Conservation (phyloP, 1,140 invertebrate species). For the Doryteuthis pealeii region DNA sequence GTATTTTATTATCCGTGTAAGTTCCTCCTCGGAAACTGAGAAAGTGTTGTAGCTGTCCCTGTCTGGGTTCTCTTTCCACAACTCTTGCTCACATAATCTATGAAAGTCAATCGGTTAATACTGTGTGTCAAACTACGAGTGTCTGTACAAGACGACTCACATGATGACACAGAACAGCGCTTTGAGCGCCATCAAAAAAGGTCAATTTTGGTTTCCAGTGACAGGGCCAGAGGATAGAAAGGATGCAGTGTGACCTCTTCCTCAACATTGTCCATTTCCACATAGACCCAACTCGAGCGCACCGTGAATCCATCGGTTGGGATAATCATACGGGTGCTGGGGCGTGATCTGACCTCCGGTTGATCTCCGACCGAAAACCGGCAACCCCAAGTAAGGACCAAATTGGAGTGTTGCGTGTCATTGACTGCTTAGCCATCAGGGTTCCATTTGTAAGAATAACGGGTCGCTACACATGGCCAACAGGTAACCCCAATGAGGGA, state of each 20-base stretch:
- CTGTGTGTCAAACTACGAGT: background rate
- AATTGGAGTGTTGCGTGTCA: too few species aligned
- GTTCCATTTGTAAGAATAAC: too few species aligned
- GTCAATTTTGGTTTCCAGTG: background rate
- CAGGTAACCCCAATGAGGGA: too few species aligned
- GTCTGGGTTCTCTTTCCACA: slow-evolving; percentile 55
- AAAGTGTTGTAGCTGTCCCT: slow-evolving; percentile 53
- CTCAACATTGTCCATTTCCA: slow-evolving; percentile 26
- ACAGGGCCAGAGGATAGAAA: background rate
- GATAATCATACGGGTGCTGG: too few species aligned
- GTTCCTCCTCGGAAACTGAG: slow-evolving; percentile 49
- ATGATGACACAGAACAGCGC: slow-evolving; percentile 2
- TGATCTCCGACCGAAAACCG: too few species aligned
- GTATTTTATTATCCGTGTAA: slow-evolving; percentile 47
- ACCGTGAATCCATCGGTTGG: slow-evolving; percentile 21
- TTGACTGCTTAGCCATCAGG: too few species aligned
- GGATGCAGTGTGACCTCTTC: slow-evolving; percentile 1
- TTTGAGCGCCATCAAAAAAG: background rate
- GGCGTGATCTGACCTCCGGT: too few species aligned
- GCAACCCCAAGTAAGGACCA: too few species aligned
- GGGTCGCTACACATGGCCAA: too few species aligned
- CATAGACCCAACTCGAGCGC: slow-evolving; percentile 34
- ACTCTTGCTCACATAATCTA: slow-evolving; percentile 28
- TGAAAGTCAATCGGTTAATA: background rate
- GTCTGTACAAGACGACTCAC: background rate